Base-by-base conservation (phyloP, 2,888 invertebrate genomes). In the Neoascia interrupta region DNA sequence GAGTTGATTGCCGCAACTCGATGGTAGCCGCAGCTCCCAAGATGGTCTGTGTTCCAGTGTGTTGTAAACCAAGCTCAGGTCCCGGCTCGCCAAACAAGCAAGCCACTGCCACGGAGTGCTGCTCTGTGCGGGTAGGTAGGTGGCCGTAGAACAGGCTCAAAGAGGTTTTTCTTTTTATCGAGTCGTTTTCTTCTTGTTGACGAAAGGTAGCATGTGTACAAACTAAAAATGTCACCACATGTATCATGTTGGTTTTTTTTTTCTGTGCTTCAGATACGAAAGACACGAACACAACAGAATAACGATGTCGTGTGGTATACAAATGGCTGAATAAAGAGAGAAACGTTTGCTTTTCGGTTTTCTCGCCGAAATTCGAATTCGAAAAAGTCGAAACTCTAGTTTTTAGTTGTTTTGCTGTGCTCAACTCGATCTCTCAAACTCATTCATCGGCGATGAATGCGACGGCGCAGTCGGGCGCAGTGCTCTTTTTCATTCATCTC, bases 1-100 rank as follows among this genome's bases (percentile, higher is more conserved):
- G 79, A 79, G n/a, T n/a, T 47, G 70, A 58, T 45, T 66, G 66
- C 34, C 16, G 72, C 58, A 75, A 75, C 63, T 47, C 63, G 56
- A 63, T 63, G 51, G 23, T 43, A 75, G 63, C 70, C 45, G 18
- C 43, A 75, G 70, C 70, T 53, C 69, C 63, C 37, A 58, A 70
- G 70, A 53, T 79, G 18, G 43, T 47, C 19, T 13, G 5, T n/a
- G n/a, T n/a, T n/a, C n/a, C n/a, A n/a, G n/a, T n/a, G n/a, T n/a
- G n/a, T 58, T 51, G 37, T 60, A 76, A 76, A 70, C 76, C 76
- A 47, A 70, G 76, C 76, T 76, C 76, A 70, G n/a, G 76, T 34
- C 51, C 45, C 39, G 47, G 63, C 49, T 69, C 63, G 51, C 56
- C 51, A 34, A 54, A 63, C 49, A n/a, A n/a, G n/a, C n/a, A n/a